These are phyloP conservation scores for Tortricodes alternella DNA, from an alignment of 2,888 invertebrate genomes.

Conservation along the genomic window DNA sequence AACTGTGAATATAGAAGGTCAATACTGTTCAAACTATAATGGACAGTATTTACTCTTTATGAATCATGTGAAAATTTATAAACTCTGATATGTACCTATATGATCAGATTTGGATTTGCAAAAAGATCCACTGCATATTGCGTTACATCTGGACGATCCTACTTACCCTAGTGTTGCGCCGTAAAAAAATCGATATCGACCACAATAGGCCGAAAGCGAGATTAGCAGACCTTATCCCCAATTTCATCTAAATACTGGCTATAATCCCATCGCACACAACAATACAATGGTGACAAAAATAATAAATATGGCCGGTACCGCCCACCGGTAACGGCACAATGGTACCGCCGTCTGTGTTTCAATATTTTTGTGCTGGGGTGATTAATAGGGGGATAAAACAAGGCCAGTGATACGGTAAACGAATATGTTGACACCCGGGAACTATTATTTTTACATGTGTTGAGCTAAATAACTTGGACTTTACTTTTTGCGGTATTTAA, in stretches of 20 bases:
- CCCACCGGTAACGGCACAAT: constrained; percentile 64
- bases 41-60: no score
- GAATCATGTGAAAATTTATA: no score
- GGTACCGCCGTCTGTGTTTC: constrained; percentile 56
- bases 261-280: constrained; percentile 61
- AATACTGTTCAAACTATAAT: no score
- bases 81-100: no score
- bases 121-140: not conserved
- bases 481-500: not conserved
- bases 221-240: constrained; percentile 79
- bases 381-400: constrained; percentile 70
- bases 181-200: constrained; percentile 64
- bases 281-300: constrained; percentile 80
- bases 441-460: constrained; percentile 28
- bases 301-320: constrained; percentile 70
- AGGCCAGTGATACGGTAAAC: constrained; percentile 60
- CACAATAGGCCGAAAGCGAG: constrained; percentile 61
- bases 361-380: constrained; percentile 73
- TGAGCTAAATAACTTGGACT: not conserved
- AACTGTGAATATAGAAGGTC: no score
- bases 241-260: constrained; percentile 81
- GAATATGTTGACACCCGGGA: constrained; percentile 29
- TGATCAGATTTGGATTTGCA: no score
- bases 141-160: constrained; percentile 3
- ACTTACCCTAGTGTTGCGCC: constrained; percentile 5